phyloP scores from a whole-genome alignment of 2,113 vertebrate genomes.

The Plecotus auritus region DNA sequence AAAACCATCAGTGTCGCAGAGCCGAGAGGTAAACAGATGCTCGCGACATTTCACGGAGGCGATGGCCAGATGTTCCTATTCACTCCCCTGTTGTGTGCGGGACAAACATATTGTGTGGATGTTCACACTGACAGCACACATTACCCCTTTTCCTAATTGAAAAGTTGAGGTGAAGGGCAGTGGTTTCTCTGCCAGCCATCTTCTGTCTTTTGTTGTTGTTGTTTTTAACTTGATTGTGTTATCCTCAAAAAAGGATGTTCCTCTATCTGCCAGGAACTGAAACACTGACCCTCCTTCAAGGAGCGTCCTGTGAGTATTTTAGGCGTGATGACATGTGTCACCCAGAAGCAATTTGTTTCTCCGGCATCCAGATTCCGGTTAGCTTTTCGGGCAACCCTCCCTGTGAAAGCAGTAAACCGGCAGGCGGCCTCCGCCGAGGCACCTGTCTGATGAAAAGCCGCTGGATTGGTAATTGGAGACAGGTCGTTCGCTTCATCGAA shows the following conservation, averaged over 20 bases:
- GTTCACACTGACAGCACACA: slow-evolving; percentile 85
- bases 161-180: slow-evolving; percentile 82
- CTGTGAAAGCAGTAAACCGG: not conserved
- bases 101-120: slow-evolving; percentile 86
- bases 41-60: slow-evolving; percentile 82
- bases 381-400: not conserved
- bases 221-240: slow-evolving; percentile 56
- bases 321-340: not conserved
- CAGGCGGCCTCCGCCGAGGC: not conserved
- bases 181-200: slow-evolving; percentile 75
- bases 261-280: not conserved
- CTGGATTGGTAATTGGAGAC: slow-evolving; percentile 42
- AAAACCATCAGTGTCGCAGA: slow-evolving; percentile 90
- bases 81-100: slow-evolving; percentile 80
- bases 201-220: not conserved
- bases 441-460: slow-evolving; percentile 51
- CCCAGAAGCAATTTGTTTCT: slow-evolving; percentile 32
- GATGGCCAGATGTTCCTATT: slow-evolving; percentile 87
- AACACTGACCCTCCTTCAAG: not conserved
- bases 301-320: not conserved
- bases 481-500: slow-evolving; percentile 30
- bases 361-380: not conserved
- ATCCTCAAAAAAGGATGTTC: not conserved
- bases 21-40: slow-evolving; percentile 94
- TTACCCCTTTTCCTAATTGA: slow-evolving; percentile 82